Evolutionary conservation across 2,888 invertebrate genomes (phyloP).

Genomic region (Stegophylla sp.): DNA sequence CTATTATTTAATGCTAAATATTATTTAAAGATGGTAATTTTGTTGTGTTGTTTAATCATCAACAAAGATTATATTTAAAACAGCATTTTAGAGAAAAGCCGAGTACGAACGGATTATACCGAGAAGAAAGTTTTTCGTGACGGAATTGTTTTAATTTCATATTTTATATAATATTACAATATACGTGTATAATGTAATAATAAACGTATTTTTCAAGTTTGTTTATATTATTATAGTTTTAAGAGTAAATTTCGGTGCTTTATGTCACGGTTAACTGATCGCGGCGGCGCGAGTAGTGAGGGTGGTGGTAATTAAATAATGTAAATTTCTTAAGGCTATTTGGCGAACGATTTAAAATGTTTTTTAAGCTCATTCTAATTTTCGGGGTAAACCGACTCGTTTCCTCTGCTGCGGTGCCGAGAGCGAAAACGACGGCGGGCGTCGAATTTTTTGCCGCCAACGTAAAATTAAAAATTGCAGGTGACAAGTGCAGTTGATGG

Average conservation of each 20-base stretch:
- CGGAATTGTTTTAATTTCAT: neutral
- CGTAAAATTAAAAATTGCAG: no score
- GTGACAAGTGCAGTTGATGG: no score
- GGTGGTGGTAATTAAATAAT: constrained; percentile 7
- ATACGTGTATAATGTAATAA: neutral
- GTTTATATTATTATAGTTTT: neutral
- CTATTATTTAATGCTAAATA: constrained; percentile 1
- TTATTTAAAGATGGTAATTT: constrained; percentile 11
- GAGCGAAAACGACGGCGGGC: neutral
- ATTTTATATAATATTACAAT: no score
- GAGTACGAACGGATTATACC: neutral
- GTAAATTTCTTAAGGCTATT: neutral
- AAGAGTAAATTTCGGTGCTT: neutral
- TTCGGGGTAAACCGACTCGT: neutral
- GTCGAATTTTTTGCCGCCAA: no score
- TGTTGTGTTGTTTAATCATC: neutral
- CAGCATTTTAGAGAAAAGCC: neutral
- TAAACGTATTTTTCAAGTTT: constrained; percentile 9
- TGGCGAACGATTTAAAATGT: neutral
- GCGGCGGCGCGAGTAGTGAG: neutral
- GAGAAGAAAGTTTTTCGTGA: constrained; percentile 1
- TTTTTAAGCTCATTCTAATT: neutral
- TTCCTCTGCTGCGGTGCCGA: neutral
- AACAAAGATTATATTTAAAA: constrained; percentile 33
- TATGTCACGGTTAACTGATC: neutral